Evolutionary conservation across 2,888 invertebrate species (phyloP).

Genomic region (Tiliacea aurago): DNA sequence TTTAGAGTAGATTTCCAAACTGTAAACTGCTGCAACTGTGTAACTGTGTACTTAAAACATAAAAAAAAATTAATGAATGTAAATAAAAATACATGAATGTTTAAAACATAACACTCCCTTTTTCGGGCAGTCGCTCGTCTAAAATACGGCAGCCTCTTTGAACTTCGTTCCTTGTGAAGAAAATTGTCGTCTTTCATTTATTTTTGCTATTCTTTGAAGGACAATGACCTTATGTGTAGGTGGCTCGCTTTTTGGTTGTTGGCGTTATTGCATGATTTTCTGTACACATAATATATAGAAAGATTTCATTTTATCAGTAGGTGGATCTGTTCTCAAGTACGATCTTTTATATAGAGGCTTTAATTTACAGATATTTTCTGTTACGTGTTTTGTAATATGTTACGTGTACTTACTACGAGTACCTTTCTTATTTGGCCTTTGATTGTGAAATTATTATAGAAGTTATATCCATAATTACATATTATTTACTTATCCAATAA

Average conservation of each 20-base stretch:
- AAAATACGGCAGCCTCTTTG: slow-evolving; percentile 10
- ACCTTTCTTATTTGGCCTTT: not conserved
- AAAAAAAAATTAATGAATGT: too few relatives aligned
- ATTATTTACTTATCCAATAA: not conserved
- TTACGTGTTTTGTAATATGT: not conserved
- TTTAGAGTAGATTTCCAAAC: not conserved
- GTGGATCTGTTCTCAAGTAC: not conserved
- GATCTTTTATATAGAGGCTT: not conserved
- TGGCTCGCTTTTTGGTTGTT: not conserved
- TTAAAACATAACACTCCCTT: not conserved
- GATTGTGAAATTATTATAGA: not conserved
- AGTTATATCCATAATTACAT: not conserved
- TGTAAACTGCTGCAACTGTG: too few relatives aligned
- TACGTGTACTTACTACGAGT: not conserved
- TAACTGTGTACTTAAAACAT: not conserved
- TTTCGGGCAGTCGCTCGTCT: not conserved
- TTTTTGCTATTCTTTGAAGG: slow-evolving; percentile 22
- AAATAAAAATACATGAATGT: not conserved
- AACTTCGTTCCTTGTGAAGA: not conserved
- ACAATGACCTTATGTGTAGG: not conserved
- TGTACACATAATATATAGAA: not conserved
- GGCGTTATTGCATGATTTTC: not conserved
- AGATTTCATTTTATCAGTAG: not conserved
- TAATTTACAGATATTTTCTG: not conserved
- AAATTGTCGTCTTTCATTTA: slow-evolving; percentile 10